Evolutionary conservation across 2,797 vertebrate genomes (phyloP), one percentile per base, ranked within the genome.

Genomic region (Pangasius macronema): DNA sequence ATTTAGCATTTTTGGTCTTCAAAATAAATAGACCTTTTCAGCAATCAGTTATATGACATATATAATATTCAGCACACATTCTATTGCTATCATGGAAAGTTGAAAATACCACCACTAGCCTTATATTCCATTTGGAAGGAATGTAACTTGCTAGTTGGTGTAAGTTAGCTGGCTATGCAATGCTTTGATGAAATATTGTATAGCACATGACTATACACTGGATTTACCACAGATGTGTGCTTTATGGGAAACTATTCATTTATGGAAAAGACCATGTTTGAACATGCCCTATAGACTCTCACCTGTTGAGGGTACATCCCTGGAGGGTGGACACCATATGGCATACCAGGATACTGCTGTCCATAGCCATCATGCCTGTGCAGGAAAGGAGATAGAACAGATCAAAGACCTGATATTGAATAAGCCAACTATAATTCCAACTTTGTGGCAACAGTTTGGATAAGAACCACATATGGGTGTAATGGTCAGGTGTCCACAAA

Each of bases 251-350:
- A 24, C 30, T 79, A 36, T 36, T 79, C 1, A 79, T 57, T 36
- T 59, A 80, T 82, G 6, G 27, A 65, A 53, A 83, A 49, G 16
- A 7, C 18, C 51, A 36, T 53, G 30, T 68, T 53, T 75, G 11
- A 75, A 49, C 55, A 82, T 59, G 42, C 33, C 49, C 73, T 73
- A n/a, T 46, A 65, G 55, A 9, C 30, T 57, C 93, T 96, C 95
- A 99, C 99, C 97, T 99, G 98, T 91, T 99, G 99, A 73, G 97
- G 96, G 91, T 98, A 99, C 95, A 99, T 97, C 93, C 97, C 98
- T 72, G 85, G 27, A 83, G 87, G 51, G 87, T 98, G 98, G 90
- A 97, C 97, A 91, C 97, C 97, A 84, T 99, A 99, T 0, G 98
- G 95, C 90, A 98, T 96, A 94, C 96, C 95, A 90, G 97, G 96